phyloP scores from a whole-genome alignment of 2,888 invertebrate genomes.

The Synergus itoensis region DNA sequence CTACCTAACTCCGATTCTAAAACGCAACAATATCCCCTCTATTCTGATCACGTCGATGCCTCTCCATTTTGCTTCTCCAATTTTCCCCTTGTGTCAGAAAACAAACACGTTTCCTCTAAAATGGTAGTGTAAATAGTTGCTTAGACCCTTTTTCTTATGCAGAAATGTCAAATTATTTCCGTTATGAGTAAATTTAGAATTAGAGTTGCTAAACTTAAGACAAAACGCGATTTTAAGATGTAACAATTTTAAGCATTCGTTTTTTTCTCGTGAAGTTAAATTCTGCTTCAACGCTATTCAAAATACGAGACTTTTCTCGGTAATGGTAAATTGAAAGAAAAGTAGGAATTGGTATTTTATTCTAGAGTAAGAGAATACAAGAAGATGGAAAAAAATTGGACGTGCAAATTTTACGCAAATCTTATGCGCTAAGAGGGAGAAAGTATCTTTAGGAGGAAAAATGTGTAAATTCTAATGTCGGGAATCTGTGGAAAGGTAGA shows the following conservation, averaged over 20 bases:
- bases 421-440: neutral
- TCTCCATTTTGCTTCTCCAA: neutral
- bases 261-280: neutral
- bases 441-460: slow-evolving; percentile 7
- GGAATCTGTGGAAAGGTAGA: slow-evolving; percentile 8
- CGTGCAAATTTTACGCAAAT: slow-evolving; percentile 37
- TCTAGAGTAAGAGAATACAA: slow-evolving; percentile 3
- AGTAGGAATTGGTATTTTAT: slow-evolving; percentile 27
- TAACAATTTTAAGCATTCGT: no score
- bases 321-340: slow-evolving; percentile 1
- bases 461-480: slow-evolving; percentile 28
- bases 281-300: neutral
- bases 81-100: neutral
- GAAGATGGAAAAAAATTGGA: neutral
- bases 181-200: no score
- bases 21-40: slow-evolving; percentile 15
- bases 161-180: no score
- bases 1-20: slow-evolving; percentile 17
- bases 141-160: no score
- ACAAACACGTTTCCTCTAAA: neutral
- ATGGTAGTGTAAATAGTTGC: no score
- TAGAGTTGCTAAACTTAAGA: no score
- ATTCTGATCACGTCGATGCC: slow-evolving; percentile 18
- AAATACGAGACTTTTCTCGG: neutral
- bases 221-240: no score